A percentile compares a stretch with the other conserved stretches of the same genome.
Evolutionary conservation across 2,113 vertebrate genomes (phyloP).

Genomic region (Morone saxatilis): DNA sequence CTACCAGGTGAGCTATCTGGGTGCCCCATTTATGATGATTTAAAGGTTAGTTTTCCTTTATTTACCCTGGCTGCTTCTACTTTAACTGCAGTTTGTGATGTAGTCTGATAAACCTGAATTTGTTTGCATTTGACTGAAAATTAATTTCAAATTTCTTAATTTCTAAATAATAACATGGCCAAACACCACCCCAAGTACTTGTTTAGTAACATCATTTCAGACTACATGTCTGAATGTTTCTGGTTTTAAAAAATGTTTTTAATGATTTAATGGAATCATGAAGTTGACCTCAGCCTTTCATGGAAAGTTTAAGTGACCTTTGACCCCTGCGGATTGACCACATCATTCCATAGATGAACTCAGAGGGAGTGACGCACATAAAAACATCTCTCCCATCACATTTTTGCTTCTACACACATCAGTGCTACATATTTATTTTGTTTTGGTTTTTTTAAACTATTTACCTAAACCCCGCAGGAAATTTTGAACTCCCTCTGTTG

Average conservation of each 20-base stretch:
- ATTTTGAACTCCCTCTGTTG: not conserved
- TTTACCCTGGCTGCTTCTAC: not conserved
- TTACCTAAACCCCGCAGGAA: conserved; percentile 28
- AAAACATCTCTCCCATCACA: not conserved
- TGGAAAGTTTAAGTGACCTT: conserved; percentile 31
- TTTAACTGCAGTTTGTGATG: no score
- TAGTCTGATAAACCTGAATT: not conserved
- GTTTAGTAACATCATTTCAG: not conserved
- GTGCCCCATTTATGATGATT: no score
- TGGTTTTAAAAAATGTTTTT: conserved; percentile 29
- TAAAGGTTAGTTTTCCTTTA: not conserved
- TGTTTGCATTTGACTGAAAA: not conserved
- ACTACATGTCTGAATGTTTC: not conserved
- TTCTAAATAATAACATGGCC: not conserved
- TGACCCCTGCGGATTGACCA: conserved; percentile 4
- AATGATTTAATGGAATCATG: conserved; percentile 14
- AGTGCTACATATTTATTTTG: conserved; percentile 5
- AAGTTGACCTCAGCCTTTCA: conserved; percentile 14
- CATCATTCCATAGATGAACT: conserved; percentile 16
- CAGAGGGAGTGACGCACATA: conserved; percentile 6
- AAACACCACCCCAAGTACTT: not conserved
- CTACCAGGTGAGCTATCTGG: no score
- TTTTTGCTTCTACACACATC: conserved; percentile 5
- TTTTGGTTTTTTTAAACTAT: not conserved
- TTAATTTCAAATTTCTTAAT: not conserved